Percentiles rank a stretch among this genome's conserved stretches.
These are phyloP conservation scores for Pecten maximus DNA, from an alignment of 2,888 invertebrate genomes.

Conservation along the genomic window DNA sequence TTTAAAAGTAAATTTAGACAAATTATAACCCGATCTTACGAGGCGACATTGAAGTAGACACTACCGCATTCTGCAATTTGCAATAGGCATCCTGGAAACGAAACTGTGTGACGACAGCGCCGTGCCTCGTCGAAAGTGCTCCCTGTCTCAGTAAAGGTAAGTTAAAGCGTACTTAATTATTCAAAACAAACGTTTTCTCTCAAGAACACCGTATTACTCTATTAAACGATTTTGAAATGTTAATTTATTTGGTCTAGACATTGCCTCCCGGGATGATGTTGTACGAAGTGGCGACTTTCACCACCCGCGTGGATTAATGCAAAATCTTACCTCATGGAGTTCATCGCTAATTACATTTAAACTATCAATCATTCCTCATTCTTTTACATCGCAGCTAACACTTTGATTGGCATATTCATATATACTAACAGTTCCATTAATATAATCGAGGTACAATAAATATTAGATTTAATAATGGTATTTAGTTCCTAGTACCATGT, in stretches of 20 bases:
- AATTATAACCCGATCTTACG: conserved; percentile 3
- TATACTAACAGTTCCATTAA: background rate
- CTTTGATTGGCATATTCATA: background rate
- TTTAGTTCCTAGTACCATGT: background rate
- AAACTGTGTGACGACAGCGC: background rate
- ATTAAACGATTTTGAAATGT: conserved; percentile 10
- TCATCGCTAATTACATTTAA: background rate
- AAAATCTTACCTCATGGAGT: background rate
- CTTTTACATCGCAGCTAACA: background rate
- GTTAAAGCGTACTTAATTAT: background rate
- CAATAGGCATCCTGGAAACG: background rate
- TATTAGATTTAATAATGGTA: background rate
- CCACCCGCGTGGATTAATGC: background rate
- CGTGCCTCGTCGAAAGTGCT: background rate
- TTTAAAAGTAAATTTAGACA: background rate
- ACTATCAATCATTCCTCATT: background rate
- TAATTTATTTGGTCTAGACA: conserved; percentile 23
- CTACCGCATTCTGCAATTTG: background rate
- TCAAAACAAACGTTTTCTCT: conserved; percentile 21
- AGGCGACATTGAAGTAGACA: background rate
- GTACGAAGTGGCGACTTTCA: background rate
- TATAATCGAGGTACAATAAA: background rate
- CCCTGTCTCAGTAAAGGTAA: background rate
- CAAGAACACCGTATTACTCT: background rate
- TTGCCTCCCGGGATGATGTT: background rate